A percentile compares a stretch with the other conserved stretches of the same genome.
phyloP scores from a whole-genome alignment of 1,140 invertebrate genomes.

The fruit fly (Drosophila melanogaster) region Release_6_plus_ISO1_MT NC_004354.4:19008501-19009000 shows the following conservation, averaged over 20 bases:
- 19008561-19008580: conserved; percentile 10
- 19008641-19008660: conserved; percentile 10
- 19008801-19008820: conserved; percentile 58
- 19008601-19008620: conserved; percentile 21
- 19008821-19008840: conserved; percentile 74
- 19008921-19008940: conserved; percentile 5
- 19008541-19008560: neutral
- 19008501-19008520: too few species aligned
- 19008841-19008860: conserved; percentile 78
- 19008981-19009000: too few species aligned
- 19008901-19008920: conserved; percentile 3
- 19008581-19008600: conserved; percentile 47
- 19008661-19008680: neutral
- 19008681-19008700: conserved; percentile 64
- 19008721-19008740: conserved; percentile 65
- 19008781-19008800: conserved; percentile 28
- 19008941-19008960: conserved; percentile 11
- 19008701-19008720: conserved; percentile 70
- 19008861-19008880: conserved; percentile 62
- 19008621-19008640: conserved; percentile 7
- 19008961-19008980: neutral
- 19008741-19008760: conserved; percentile 58
- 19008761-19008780: conserved; percentile 30
- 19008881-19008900: conserved; percentile 8
- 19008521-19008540: neutral